Percentiles rank a stretch among this genome's conserved stretches.
Conservation (phyloP, 2,113 vertebrate genomes). For the Vombatus ursinus region DNA sequence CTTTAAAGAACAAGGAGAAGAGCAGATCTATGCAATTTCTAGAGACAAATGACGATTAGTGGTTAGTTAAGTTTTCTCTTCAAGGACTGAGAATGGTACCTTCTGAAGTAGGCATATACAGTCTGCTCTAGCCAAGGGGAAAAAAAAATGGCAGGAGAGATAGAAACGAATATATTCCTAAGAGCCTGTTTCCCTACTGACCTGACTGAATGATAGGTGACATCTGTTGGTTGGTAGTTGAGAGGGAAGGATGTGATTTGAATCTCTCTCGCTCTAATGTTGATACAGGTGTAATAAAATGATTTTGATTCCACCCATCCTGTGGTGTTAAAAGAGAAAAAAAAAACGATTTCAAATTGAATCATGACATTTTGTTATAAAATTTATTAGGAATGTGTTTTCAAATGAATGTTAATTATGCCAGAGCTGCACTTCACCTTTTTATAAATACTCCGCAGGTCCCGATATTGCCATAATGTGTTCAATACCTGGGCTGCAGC, state of each 20-base stretch:
- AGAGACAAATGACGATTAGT: conserved; percentile 6
- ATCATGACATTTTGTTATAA: conserved; percentile 56
- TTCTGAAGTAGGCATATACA: background rate
- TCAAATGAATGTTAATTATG: conserved; percentile 35
- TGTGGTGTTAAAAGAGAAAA: conserved; percentile 75
- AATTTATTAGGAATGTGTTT: conserved; percentile 17
- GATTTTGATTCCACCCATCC: conserved; percentile 99
- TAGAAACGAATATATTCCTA: fast-evolving
- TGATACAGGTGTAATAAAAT: conserved; percentile 97
- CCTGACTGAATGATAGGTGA: conserved; percentile 96
- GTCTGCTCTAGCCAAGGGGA: background rate
- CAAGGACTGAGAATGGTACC: conserved; percentile 8
- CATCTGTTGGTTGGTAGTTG: conserved; percentile 94
- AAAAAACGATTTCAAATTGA: conserved; percentile 63
- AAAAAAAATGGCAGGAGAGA: background rate
- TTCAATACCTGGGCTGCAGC: conserved; percentile 97
- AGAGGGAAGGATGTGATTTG: conserved; percentile 95
- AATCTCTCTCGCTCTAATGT: conserved; percentile 96
- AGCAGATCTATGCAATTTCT: background rate
- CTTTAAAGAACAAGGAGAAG: background rate
- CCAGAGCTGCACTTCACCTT: conserved; percentile 87
- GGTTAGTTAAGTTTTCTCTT: background rate
- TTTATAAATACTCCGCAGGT: conserved; percentile 98
- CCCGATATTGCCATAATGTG: conserved; percentile 97
- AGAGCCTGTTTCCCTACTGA: conserved; percentile 74